Conservation (phyloP, 2,797 vertebrate species). For the Sebastes glaucus region DNA sequence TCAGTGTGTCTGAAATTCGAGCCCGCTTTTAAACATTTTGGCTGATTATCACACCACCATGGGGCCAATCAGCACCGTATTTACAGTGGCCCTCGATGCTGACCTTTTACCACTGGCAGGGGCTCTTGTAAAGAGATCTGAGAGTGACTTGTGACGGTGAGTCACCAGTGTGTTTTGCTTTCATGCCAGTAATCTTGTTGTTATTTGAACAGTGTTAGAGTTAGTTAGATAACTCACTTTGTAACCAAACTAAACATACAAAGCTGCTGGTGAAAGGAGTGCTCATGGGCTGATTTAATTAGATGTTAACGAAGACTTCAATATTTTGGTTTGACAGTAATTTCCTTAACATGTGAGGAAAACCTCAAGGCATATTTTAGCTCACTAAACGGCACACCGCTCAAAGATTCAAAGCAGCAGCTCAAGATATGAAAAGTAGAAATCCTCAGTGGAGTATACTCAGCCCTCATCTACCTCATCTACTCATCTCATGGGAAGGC, state of each 20-base stretch:
- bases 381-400: background rate
- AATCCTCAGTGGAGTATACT: background rate
- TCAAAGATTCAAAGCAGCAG: background rate
- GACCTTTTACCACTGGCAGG: slow-evolving; percentile 5
- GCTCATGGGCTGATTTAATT: background rate
- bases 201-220: background rate
- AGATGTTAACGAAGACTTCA: background rate
- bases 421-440: background rate
- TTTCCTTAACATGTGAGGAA: background rate
- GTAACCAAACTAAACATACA: background rate
- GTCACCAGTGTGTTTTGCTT: background rate
- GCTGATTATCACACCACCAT: slow-evolving; percentile 10
- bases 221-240: background rate
- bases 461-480: too few species aligned
- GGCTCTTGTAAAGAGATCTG: background rate
- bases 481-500: background rate
- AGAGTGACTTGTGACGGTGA: background rate
- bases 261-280: background rate
- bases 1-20: slow-evolving; percentile 25
- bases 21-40: slow-evolving; percentile 27
- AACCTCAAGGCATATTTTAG: background rate
- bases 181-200: background rate
- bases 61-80: background rate
- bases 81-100: background rate
- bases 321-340: slow-evolving; percentile 1